A percentile compares a stretch with the other conserved stretches of the same genome.
Conservation (phyloP, 2,113 vertebrate genomes). For the Saiga tatarica region DNA sequence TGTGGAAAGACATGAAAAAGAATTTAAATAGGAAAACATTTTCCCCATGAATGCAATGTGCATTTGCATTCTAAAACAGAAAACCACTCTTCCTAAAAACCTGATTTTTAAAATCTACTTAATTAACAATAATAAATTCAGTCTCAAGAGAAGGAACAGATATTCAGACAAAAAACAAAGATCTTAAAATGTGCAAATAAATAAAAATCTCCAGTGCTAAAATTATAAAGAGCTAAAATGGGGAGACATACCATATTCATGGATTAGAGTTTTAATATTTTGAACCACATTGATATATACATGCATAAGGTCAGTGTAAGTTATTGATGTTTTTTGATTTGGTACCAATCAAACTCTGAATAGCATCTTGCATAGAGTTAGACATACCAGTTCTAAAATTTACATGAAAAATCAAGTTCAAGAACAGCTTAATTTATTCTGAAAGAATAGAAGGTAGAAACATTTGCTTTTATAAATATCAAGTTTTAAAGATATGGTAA, state of each 20-base stretch:
- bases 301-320: background rate
- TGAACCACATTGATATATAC: background rate
- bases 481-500: background rate
- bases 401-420: background rate
- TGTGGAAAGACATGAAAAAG: background rate
- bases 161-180: background rate
- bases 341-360: background rate
- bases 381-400: background rate
- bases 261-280: background rate
- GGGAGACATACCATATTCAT: background rate
- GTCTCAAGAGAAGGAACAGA: background rate
- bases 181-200: background rate
- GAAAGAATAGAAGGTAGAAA: background rate
- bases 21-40: background rate
- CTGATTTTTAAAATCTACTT: background rate
- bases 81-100: background rate
- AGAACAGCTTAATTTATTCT: background rate
- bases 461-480: background rate
- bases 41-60: background rate
- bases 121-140: background rate
- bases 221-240: background rate
- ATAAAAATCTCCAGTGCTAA: background rate
- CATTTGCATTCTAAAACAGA: background rate
- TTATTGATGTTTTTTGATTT: background rate
- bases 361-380: background rate